Percentiles rank a stretch among this genome's conserved stretches.
These are phyloP conservation scores for Acanthacorydalis orientalis DNA, from an alignment of 2,888 invertebrate genomes.

Conservation along the genomic window DNA sequence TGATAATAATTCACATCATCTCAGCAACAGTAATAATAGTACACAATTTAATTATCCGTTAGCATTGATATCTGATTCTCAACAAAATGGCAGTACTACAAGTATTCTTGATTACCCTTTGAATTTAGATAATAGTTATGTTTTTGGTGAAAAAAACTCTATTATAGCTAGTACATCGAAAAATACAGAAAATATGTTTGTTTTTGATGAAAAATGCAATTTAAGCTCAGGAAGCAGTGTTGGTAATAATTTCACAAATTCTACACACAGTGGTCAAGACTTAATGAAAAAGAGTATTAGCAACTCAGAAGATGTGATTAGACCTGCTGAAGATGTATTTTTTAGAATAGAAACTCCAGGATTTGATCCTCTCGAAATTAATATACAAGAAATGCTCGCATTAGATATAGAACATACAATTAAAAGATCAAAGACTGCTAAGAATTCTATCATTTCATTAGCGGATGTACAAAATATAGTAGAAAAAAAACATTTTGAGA, in stretches of 20 bases:
- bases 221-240: not conserved
- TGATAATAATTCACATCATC: not conserved
- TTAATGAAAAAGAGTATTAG: not conserved
- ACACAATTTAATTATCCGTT: not conserved
- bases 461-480: slow-evolving; percentile 5
- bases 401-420: slow-evolving; percentile 27
- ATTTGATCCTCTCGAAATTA: slow-evolving; percentile 31
- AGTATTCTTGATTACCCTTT: not conserved
- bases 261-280: too few relatives aligned
- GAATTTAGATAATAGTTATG: slow-evolving; percentile 5
- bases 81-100: not conserved
- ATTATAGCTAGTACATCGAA: not conserved
- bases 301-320: not conserved
- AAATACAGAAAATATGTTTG: not conserved
- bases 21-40: not conserved
- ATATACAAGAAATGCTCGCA: slow-evolving; percentile 30
- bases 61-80: slow-evolving; percentile 1
- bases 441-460: slow-evolving; percentile 9
- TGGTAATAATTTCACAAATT: not conserved
- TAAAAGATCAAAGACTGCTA: slow-evolving; percentile 11
- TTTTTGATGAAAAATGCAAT: not conserved
- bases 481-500: slow-evolving; percentile 13
- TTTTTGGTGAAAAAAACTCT: slow-evolving; percentile 8
- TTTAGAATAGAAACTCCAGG: slow-evolving; percentile 12
- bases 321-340: slow-evolving; percentile 1